Evolutionary conservation across 1,140 invertebrate genomes (phyloP).

Genomic region (Leptinotarsa texana): DNA sequence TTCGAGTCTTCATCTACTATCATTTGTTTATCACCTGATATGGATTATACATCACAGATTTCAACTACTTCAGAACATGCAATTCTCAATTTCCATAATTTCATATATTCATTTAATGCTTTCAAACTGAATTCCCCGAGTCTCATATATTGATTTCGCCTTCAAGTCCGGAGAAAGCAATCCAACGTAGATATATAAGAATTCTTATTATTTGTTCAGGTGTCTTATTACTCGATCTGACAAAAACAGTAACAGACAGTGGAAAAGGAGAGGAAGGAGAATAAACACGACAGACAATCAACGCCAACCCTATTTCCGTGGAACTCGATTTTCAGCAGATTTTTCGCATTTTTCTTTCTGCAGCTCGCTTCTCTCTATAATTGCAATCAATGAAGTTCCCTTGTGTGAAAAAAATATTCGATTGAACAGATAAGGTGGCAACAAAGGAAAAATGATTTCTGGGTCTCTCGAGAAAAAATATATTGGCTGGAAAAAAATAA

Average conservation of each 20-base stretch:
- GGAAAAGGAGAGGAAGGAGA: slow-evolving; percentile 15
- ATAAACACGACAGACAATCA: slow-evolving; percentile 25
- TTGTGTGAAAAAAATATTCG: slow-evolving; percentile 6
- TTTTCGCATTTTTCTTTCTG: slow-evolving; percentile 11
- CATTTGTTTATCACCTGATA: too few species aligned
- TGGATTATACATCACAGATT: too few species aligned
- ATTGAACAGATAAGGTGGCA: not conserved
- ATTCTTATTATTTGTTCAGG: slow-evolving; percentile 23
- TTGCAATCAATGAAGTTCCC: slow-evolving; percentile 23
- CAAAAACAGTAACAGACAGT: slow-evolving; percentile 25
- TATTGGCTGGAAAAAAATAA: too few species aligned
- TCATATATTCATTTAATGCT: too few species aligned
- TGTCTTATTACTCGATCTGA: slow-evolving; percentile 24
- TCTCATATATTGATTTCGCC: slow-evolving; percentile 1
- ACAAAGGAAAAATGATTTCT: not conserved
- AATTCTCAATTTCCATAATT: too few species aligned
- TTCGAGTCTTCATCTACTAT: too few species aligned
- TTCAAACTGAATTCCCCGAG: not conserved
- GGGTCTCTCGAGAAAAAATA: too few species aligned
- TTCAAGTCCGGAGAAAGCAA: slow-evolving; percentile 15
- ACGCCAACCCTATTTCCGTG: slow-evolving; percentile 19
- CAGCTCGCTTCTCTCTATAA: slow-evolving; percentile 8
- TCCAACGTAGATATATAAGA: slow-evolving; percentile 12
- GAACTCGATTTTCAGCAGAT: slow-evolving; percentile 20
- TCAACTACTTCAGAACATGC: too few species aligned